phyloP scores from a whole-genome alignment of 2,113 vertebrate genomes.

The Ictidomys tridecemlineatus region DNA sequence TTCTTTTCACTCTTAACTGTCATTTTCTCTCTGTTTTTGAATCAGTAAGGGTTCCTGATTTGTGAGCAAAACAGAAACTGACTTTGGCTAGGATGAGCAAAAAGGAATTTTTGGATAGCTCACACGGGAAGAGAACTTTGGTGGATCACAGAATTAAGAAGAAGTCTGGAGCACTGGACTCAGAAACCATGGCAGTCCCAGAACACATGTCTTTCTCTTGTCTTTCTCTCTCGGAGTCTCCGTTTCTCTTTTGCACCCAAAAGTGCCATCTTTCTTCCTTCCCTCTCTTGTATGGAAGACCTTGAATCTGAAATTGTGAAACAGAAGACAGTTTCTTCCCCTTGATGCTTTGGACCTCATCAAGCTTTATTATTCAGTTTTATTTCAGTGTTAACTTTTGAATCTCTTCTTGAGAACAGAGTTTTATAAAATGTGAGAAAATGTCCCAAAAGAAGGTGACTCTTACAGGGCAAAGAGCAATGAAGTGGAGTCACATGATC shows the following conservation, averaged over 20 bases:
- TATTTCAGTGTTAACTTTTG: conserved; percentile 26
- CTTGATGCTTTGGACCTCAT: conserved; percentile 54
- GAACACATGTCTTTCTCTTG: not conserved
- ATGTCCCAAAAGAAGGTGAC: not conserved
- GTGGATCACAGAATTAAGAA: not conserved
- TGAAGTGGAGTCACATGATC: not conserved
- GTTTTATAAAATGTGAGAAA: conserved; percentile 55
- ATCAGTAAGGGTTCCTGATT: conserved; percentile 1
- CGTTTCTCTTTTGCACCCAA: not conserved
- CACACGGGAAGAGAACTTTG: not conserved
- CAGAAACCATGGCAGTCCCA: not conserved
- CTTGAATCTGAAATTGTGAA: conserved; percentile 60
- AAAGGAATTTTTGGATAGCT: not conserved
- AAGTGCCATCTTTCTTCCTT: not conserved
- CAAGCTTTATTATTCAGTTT: conserved; percentile 66
- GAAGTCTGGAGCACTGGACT: not conserved
- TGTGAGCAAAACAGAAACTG: not conserved
- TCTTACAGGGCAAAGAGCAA: not conserved
- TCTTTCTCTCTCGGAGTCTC: no score
- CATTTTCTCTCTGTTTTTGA: not conserved
- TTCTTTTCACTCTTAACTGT: not conserved
- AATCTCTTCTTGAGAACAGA: not conserved
- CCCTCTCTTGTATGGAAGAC: not conserved
- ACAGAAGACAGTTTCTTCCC: conserved; percentile 48
- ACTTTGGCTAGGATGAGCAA: conserved; percentile 9